phyloP scores from a whole-genome alignment of 2,888 invertebrate species.

The Ptycholaimellus sp. region DNA sequence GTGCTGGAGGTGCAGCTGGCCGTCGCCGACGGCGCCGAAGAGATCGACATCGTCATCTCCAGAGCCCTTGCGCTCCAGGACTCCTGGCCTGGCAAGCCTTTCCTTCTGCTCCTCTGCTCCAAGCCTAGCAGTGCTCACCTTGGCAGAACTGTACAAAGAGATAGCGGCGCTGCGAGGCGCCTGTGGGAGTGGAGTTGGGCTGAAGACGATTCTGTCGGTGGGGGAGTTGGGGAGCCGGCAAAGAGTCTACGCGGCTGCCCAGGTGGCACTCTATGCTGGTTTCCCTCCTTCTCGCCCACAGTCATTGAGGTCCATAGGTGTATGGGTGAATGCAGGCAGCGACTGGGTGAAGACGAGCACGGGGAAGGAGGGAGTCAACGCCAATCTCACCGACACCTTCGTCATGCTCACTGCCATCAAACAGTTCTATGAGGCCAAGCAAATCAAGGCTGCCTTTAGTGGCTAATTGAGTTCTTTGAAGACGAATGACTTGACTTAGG shows the following conservation, averaged over 20 bases:
- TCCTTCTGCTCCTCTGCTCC: not conserved
- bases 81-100: constrained; percentile 43
- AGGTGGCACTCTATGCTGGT: constrained; percentile 68
- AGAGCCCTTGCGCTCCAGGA: constrained; percentile 60
- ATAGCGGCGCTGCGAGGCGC: constrained; percentile 50
- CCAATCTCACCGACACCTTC: constrained; percentile 63
- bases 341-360: constrained; percentile 98
- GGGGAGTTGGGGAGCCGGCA: constrained; percentile 46
- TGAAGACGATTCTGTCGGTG: constrained; percentile 79
- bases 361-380: constrained; percentile 75
- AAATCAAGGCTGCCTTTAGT: too few species aligned
- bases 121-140: not conserved
- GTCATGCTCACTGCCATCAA: constrained; percentile 81
- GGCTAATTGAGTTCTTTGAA: not conserved
- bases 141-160: constrained; percentile 46
- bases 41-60: constrained; percentile 86
- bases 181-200: constrained; percentile 45
- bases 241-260: constrained; percentile 44
- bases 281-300: not conserved
- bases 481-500: constrained; percentile 33
- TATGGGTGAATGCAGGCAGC: too few species aligned
- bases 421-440: constrained; percentile 23
- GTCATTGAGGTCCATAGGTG: too few species aligned
- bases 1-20: constrained; percentile 57
- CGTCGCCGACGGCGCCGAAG: constrained; percentile 56